Evolutionary conservation across 2,888 invertebrate genomes (phyloP).

Genomic region (Pristionchus arcanus): DNA sequence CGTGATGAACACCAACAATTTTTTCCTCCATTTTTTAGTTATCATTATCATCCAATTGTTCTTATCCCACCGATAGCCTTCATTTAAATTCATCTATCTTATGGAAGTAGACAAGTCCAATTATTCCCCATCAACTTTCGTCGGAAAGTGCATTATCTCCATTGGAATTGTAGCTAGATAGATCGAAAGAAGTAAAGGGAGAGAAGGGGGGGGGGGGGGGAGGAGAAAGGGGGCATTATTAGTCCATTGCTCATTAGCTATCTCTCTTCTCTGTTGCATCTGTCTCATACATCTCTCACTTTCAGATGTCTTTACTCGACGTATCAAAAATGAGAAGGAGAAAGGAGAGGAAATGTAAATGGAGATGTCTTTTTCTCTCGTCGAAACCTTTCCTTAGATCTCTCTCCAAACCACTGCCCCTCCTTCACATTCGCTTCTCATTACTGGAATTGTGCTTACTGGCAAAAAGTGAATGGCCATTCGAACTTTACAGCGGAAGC

Average conservation of each 20-base stretch:
- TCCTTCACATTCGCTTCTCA: constrained; percentile 8
- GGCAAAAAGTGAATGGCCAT: not conserved
- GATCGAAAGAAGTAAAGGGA: not conserved
- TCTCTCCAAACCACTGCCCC: not conserved
- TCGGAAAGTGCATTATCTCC: too few species aligned
- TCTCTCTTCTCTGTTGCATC: not conserved
- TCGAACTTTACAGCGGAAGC: not conserved
- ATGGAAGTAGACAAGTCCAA: too few species aligned
- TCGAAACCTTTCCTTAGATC: not conserved
- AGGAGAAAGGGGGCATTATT: not conserved
- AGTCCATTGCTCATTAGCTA: not conserved
- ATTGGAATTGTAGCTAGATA: not conserved
- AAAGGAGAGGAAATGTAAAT: not conserved
- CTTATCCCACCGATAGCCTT: too few species aligned
- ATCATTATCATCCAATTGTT: too few species aligned
- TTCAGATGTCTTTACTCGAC: constrained; percentile 5
- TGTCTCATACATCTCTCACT: not conserved
- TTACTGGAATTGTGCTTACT: not conserved
- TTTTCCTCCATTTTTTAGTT: too few species aligned
- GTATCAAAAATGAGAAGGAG: not conserved
- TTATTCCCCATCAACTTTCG: too few species aligned
- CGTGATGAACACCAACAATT: too few species aligned
- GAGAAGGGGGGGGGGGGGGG: not conserved
- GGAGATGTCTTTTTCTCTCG: not conserved
- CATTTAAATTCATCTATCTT: too few species aligned